phyloP scores from a whole-genome alignment of 2,113 vertebrate species.

The Chaetura pelagica region DNA sequence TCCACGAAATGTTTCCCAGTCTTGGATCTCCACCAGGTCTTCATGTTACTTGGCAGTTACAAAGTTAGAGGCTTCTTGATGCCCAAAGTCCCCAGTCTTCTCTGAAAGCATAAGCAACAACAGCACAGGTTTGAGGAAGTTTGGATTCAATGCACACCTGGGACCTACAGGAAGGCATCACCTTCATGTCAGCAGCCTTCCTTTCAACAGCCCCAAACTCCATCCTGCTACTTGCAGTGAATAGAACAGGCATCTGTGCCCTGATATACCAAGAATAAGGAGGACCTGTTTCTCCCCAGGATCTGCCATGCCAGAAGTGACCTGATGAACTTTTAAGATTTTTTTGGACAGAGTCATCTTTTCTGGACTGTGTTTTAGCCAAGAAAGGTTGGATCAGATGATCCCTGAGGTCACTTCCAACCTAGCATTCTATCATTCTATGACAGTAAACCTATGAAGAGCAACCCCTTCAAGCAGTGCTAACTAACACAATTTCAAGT shows the following conservation, averaged over 20 bases:
- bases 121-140: not conserved
- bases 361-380: too few relatives aligned
- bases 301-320: not conserved
- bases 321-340: accelerated
- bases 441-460: accelerated
- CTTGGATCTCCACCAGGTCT: not conserved
- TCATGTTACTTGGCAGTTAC: not conserved
- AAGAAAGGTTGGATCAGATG: too few relatives aligned
- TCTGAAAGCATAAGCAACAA: not conserved
- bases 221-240: accelerated
- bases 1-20: not conserved
- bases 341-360: too few relatives aligned
- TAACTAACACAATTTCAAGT: accelerated
- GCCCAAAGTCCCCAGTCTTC: not conserved
- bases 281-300: too few relatives aligned
- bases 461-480: not conserved
- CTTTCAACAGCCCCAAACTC: not conserved
- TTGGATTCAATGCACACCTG: accelerated
- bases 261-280: not conserved
- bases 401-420: too few relatives aligned
- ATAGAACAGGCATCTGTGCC: accelerated
- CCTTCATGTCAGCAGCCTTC: not conserved
- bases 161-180: not conserved
- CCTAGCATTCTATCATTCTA: too few relatives aligned
- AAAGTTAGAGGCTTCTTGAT: not conserved